Evolutionary conservation across 2,888 invertebrate genomes (phyloP).

Genomic region (Spodoptera exigua): DNA sequence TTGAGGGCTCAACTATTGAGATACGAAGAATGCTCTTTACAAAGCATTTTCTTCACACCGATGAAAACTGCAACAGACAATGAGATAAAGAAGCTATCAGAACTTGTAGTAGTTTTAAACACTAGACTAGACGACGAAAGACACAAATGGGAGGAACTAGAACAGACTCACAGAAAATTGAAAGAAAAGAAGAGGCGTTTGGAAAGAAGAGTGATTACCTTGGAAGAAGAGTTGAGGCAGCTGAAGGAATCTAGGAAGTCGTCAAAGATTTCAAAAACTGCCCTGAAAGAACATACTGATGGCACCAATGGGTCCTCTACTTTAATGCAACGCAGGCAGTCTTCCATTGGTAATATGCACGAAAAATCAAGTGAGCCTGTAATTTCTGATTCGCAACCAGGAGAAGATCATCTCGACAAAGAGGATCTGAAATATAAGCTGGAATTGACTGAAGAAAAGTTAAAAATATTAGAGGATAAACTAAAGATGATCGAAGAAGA

Average conservation of each 20-base stretch:
- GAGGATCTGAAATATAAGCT: constrained; percentile 84
- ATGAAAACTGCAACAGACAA: constrained; percentile 90
- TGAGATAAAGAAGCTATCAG: constrained; percentile 90
- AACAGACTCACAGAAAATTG: constrained; percentile 86
- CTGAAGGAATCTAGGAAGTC: constrained; percentile 70
- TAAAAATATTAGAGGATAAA: constrained; percentile 90
- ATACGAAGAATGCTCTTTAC: constrained; percentile 84
- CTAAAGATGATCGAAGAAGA: constrained; percentile 91
- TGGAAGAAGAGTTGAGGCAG: constrained; percentile 72
- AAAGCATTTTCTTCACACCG: constrained; percentile 85
- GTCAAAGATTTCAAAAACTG: constrained; percentile 71
- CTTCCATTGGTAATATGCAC: constrained; percentile 66
- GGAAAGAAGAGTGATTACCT: constrained; percentile 68
- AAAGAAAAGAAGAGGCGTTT: constrained; percentile 86
- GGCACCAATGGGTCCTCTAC: constrained; percentile 53
- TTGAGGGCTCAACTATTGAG: constrained; percentile 80
- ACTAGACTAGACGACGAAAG: constrained; percentile 89
- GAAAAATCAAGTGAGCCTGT: constrained; percentile 74
- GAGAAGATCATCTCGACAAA: constrained; percentile 75
- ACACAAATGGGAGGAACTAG: constrained; percentile 89
- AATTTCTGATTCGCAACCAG: constrained; percentile 66
- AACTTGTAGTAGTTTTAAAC: constrained; percentile 89
- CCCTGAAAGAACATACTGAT: constrained; percentile 66
- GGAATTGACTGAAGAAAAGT: constrained; percentile 91
- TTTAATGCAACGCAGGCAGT: constrained; percentile 66